Percentiles rank a stretch among this genome's conserved stretches.
Evolutionary conservation across 2,888 invertebrate species (phyloP).

Genomic region (Synanthedon andrenaeformis): DNA sequence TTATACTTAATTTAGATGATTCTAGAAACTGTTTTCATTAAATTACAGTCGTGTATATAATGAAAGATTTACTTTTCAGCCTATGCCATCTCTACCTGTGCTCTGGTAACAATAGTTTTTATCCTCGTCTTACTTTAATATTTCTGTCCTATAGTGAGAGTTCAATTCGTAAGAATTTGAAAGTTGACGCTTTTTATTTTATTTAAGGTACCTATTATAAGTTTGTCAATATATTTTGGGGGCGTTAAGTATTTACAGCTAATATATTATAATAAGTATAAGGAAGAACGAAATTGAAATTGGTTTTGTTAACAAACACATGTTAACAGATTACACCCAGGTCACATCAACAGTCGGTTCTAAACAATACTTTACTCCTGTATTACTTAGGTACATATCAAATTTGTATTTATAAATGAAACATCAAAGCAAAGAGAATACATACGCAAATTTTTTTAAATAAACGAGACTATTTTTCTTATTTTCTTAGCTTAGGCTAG

Average conservation of each 20-base stretch:
- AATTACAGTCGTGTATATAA: conserved; percentile 7
- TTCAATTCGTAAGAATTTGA: too few relatives aligned
- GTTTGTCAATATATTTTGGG: too few relatives aligned
- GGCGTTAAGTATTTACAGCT: too few relatives aligned
- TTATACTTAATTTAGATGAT: too few relatives aligned
- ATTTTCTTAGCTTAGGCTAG: conserved; percentile 65
- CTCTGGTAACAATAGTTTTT: conserved; percentile 12
- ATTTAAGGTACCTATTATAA: too few relatives aligned
- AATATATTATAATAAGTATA: neutral
- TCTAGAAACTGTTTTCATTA: too few relatives aligned
- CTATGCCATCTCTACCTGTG: conserved; percentile 17
- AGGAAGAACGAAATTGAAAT: conserved; percentile 13
- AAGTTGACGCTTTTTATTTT: too few relatives aligned
- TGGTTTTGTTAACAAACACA: conserved; percentile 34
- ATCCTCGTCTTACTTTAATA: too few relatives aligned
- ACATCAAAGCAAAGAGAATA: conserved; percentile 11
- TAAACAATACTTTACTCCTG: neutral
- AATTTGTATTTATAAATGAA: neutral
- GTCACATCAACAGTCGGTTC: conserved; percentile 59
- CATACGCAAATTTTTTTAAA: conserved; percentile 23
- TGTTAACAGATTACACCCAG: conserved; percentile 58
- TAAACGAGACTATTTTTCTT: conserved; percentile 37
- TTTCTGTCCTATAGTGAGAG: too few relatives aligned
- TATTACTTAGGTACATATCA: neutral
- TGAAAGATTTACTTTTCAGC: conserved; percentile 39